phyloP scores from a whole-genome alignment of 1,140 invertebrate genomes.

The Globodera rostochiensis region DNA sequence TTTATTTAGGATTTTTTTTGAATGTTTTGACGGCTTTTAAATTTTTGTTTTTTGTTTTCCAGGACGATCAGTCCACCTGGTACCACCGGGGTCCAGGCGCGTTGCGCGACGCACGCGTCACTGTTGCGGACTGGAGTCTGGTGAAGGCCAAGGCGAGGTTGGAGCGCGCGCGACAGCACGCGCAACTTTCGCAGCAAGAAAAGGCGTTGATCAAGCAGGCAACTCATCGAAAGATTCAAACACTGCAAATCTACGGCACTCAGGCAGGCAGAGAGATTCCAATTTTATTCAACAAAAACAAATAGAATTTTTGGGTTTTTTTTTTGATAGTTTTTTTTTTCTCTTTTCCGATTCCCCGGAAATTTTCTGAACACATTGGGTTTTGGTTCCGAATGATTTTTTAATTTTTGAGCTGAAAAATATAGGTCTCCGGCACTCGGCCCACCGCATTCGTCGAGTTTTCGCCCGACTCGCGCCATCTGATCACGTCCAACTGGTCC shows the following conservation, averaged over 20 bases:
- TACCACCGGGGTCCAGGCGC: slow-evolving; percentile 57
- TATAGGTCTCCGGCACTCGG: slow-evolving; percentile 51
- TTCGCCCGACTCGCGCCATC: slow-evolving; percentile 62
- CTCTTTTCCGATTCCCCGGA: not conserved
- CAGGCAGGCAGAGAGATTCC: slow-evolving; percentile 38
- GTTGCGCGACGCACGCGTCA: slow-evolving; percentile 55
- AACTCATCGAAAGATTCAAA: slow-evolving; percentile 58
- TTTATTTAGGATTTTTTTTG: no score
- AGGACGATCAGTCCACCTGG: slow-evolving; percentile 58
- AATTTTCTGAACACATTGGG: not conserved
- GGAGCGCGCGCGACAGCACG: slow-evolving; percentile 50
- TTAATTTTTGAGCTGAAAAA: not conserved
- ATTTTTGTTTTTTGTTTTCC: slow-evolving; percentile 15
- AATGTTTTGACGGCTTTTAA: not conserved
- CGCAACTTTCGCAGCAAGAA: slow-evolving; percentile 48
- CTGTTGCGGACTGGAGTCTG: slow-evolving; percentile 62
- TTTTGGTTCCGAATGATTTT: not conserved
- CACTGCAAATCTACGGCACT: slow-evolving; percentile 57
- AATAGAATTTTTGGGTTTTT: not conserved
- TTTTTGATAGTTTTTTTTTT: not conserved
- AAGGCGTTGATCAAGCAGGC: slow-evolving; percentile 61
- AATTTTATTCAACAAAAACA: not conserved
- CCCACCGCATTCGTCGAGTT: slow-evolving; percentile 58
- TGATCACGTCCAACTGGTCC: slow-evolving; percentile 64
- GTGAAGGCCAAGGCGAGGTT: slow-evolving; percentile 52